Conservation (phyloP, 2,113 vertebrate genomes). For the Oncorhynchus tshawytscha region DNA sequence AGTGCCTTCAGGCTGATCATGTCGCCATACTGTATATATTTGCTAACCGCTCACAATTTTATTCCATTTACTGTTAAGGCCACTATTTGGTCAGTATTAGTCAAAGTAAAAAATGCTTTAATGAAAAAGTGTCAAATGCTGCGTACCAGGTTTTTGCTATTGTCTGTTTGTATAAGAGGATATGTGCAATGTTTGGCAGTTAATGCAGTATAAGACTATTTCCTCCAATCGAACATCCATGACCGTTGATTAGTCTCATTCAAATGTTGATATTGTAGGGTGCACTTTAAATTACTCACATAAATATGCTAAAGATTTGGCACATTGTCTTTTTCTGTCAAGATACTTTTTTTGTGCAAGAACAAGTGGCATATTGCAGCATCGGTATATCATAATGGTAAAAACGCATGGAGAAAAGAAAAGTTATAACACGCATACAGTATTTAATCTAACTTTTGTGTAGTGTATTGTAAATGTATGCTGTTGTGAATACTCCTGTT, state of each 20-base stretch:
- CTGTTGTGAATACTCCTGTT: constrained; percentile 48
- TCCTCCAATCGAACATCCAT: constrained; percentile 32
- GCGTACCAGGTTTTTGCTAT: constrained; percentile 23
- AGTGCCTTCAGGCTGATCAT: constrained; percentile 69
- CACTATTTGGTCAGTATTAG: constrained; percentile 31
- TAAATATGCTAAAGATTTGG: constrained; percentile 47
- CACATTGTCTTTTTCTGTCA: constrained; percentile 32
- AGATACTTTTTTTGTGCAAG: constrained; percentile 25
- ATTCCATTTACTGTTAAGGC: constrained; percentile 10
- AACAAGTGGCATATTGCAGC: constrained; percentile 27
- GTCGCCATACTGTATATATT: constrained; percentile 52
- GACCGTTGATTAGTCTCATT: constrained; percentile 37
- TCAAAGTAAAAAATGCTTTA: constrained; percentile 8
- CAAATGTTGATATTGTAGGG: constrained; percentile 48
- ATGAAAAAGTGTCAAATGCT: not conserved
- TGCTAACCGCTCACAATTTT: constrained; percentile 5
- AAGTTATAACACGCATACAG: constrained; percentile 41
- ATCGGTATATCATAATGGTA: constrained; percentile 20
- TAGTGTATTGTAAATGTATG: constrained; percentile 55
- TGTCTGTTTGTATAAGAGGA: constrained; percentile 36
- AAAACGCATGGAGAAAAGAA: constrained; percentile 39
- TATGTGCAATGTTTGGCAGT: constrained; percentile 43
- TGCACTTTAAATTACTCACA: constrained; percentile 53
- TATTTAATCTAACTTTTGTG: constrained; percentile 58
- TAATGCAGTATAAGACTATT: constrained; percentile 40